Conservation (phyloP, 2,113 vertebrate genomes). For the Sorex fumeus region DNA sequence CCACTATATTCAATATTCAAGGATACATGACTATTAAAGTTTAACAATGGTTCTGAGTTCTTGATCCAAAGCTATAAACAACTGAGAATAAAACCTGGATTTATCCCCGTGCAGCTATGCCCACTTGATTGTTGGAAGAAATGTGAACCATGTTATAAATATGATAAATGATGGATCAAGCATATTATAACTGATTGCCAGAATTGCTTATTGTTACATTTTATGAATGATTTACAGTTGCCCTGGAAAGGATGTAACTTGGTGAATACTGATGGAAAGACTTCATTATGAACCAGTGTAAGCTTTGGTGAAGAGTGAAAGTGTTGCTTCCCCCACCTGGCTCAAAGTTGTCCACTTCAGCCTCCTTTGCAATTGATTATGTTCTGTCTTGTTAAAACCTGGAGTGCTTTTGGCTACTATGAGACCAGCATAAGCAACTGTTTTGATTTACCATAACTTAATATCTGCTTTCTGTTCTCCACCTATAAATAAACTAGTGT, state of each 20-base stretch:
- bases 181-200: background rate
- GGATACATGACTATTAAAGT: background rate
- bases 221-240: background rate
- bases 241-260: background rate
- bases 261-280: background rate
- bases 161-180: no score
- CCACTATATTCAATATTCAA: background rate
- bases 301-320: background rate
- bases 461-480: background rate
- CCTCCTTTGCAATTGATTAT: background rate
- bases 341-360: background rate
- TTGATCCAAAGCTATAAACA: background rate
- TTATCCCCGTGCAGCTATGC: background rate
- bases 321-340: background rate
- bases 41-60: background rate
- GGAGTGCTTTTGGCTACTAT: background rate
- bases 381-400: no score
- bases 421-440: background rate
- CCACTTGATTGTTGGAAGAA: background rate
- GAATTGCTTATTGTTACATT: background rate
- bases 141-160: background rate
- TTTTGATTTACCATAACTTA: background rate
- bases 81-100: background rate
- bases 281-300: background rate
- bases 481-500: background rate